These are phyloP conservation scores for Halichoeres trimaculatus DNA, from an alignment of 2,113 vertebrate species.

Conservation along the genomic window DNA sequence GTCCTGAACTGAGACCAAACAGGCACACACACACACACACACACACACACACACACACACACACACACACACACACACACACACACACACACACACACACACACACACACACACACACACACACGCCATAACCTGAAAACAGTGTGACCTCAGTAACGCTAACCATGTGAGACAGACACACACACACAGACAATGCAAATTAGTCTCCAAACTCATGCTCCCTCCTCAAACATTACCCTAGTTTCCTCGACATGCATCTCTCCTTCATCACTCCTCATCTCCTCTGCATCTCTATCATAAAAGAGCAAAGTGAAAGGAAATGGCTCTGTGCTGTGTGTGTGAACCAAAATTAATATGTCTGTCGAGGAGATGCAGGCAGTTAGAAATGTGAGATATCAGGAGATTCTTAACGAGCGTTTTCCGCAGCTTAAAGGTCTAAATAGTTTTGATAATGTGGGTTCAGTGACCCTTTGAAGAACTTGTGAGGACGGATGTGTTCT, in stretches of 20 bases:
- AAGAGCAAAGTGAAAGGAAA: slow-evolving; percentile 18
- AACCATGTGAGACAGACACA: slow-evolving; percentile 18
- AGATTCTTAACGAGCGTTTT: too few species aligned
- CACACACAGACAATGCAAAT: neutral
- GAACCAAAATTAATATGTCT: slow-evolving; percentile 27
- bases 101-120: neutral
- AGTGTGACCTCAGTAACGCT: neutral
- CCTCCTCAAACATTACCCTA: slow-evolving; percentile 33
- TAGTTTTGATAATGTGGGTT: neutral
- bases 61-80: slow-evolving; percentile 20
- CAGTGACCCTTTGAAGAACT: slow-evolving; percentile 42
- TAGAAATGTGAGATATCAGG: neutral
- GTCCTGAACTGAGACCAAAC: slow-evolving; percentile 45
- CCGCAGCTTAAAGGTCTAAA: too few species aligned
- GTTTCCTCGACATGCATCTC: neutral
- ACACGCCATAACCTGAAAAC: slow-evolving; percentile 8
- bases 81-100: too few species aligned
- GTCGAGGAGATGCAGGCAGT: neutral
- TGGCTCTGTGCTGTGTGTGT: slow-evolving; percentile 23
- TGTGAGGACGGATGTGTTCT: slow-evolving; percentile 38
- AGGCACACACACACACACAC: slow-evolving; percentile 7
- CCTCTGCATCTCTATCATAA: slow-evolving; percentile 7
- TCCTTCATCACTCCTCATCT: slow-evolving; percentile 7
- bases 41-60: slow-evolving; percentile 19
- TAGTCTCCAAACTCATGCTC: slow-evolving; percentile 7